Percentiles rank a stretch among this genome's conserved stretches.
phyloP scores from a whole-genome alignment of 1,140 invertebrate genomes.

The Drosophila pandora region DNA sequence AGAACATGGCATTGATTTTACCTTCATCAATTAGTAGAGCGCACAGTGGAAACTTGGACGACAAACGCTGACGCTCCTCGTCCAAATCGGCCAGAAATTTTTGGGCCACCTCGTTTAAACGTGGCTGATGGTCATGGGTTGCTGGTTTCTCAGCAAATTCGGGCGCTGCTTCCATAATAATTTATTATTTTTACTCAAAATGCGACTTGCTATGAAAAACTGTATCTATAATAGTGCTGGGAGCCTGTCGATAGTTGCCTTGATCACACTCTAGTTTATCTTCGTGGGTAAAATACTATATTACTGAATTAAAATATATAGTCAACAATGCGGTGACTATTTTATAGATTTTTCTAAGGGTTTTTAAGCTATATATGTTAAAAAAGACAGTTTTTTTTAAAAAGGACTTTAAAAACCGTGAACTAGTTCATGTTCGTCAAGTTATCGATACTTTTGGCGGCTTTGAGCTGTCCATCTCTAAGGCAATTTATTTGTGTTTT shows the following conservation, averaged over 20 bases:
- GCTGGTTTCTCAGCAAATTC: conserved; percentile 63
- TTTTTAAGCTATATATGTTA: too few species aligned
- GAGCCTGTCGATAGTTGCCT: conserved; percentile 4
- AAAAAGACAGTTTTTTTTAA: not conserved
- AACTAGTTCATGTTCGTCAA: not conserved
- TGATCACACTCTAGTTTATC: not conserved
- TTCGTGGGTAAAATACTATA: not conserved
- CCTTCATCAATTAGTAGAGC: conserved; percentile 71
- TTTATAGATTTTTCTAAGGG: not conserved
- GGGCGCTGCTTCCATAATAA: conserved; percentile 48
- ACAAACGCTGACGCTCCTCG: conserved; percentile 67
- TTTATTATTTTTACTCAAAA: not conserved
- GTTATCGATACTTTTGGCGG: conserved; percentile 32
- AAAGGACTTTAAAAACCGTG: not conserved
- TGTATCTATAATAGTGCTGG: conserved; percentile 52
- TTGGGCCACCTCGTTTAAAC: conserved; percentile 72
- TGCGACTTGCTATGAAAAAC: conserved; percentile 36
- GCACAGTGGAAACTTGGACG: conserved; percentile 68
- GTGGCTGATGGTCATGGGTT: conserved; percentile 66
- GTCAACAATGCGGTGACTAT: not conserved
- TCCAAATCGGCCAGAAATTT: conserved; percentile 75
- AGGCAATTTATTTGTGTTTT: conserved; percentile 3
- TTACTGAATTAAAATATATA: not conserved
- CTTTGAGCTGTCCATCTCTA: conserved; percentile 8
- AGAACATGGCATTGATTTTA: conserved; percentile 27